These are phyloP conservation scores for Omphaloscelis lunosa DNA, from an alignment of 2,888 invertebrate genomes.

Conservation along the genomic window DNA sequence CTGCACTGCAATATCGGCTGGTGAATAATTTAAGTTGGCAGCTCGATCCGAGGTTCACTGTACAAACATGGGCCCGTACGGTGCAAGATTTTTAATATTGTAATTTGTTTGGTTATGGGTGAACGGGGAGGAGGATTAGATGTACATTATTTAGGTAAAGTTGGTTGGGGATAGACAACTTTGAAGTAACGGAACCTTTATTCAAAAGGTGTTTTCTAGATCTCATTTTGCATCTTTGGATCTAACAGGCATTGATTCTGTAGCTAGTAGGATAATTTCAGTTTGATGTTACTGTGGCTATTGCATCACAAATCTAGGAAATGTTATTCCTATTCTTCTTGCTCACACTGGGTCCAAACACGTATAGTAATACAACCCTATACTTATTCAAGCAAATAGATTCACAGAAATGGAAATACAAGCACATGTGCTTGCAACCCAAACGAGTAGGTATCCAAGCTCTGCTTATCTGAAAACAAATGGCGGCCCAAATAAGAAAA, in stretches of 20 bases:
- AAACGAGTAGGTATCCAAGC: background rate
- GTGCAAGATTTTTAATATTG: constrained; percentile 47
- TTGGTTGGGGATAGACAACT: background rate
- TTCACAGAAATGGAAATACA: background rate
- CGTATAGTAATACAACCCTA: background rate
- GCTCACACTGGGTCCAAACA: background rate
- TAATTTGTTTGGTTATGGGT: constrained; percentile 45
- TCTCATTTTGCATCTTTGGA: background rate
- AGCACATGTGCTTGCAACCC: background rate
- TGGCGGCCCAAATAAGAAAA: background rate
- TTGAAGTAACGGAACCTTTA: background rate
- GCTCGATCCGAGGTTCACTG: constrained; percentile 36
- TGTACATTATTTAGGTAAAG: constrained; percentile 32
- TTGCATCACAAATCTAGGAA: background rate
- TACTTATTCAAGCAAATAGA: background rate
- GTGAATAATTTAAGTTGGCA: constrained; percentile 67
- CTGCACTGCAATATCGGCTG: constrained; percentile 70
- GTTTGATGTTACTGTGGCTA: background rate
- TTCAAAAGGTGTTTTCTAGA: too few species aligned
- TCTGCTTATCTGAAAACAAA: background rate
- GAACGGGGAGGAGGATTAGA: constrained; percentile 4
- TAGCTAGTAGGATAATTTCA: background rate
- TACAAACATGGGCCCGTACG: constrained; percentile 38
- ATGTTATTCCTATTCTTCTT: background rate
- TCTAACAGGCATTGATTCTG: background rate